Conservation (phyloP, 2,113 vertebrate genomes). For the Macaca mulatta region DNA sequence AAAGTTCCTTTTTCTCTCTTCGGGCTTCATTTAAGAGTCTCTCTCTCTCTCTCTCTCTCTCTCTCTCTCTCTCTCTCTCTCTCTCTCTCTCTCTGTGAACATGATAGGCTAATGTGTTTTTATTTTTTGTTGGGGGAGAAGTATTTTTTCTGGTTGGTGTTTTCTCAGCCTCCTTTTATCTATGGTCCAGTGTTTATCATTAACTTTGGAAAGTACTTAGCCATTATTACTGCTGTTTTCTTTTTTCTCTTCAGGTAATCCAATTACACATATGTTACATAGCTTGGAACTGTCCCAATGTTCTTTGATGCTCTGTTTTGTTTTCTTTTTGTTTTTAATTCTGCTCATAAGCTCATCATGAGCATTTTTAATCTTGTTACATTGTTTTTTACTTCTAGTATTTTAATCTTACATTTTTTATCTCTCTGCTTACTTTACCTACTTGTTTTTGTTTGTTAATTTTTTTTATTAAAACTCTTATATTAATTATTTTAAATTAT, state of each 20-base stretch:
- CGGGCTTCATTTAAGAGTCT: background rate
- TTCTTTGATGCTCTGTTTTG: background rate
- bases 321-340: background rate
- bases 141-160: background rate
- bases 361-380: background rate
- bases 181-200: background rate
- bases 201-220: background rate
- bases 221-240: background rate
- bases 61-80: too few relatives aligned
- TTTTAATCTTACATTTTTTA: background rate
- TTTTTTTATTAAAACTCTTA: background rate
- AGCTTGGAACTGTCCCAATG: background rate
- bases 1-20: background rate
- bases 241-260: background rate
- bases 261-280: background rate
- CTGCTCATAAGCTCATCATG: background rate
- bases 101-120: background rate
- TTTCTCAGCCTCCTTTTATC: background rate
- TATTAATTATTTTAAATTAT: background rate
- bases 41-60: background rate
- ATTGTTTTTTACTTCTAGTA: background rate
- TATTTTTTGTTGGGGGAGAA: background rate
- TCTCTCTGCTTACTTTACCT: background rate
- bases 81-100: background rate
- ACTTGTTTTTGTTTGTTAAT: background rate